Evolutionary conservation across 2,797 vertebrate genomes (phyloP), one percentile per base, ranked within the genome.

Genomic region (Lemur catta): DNA sequence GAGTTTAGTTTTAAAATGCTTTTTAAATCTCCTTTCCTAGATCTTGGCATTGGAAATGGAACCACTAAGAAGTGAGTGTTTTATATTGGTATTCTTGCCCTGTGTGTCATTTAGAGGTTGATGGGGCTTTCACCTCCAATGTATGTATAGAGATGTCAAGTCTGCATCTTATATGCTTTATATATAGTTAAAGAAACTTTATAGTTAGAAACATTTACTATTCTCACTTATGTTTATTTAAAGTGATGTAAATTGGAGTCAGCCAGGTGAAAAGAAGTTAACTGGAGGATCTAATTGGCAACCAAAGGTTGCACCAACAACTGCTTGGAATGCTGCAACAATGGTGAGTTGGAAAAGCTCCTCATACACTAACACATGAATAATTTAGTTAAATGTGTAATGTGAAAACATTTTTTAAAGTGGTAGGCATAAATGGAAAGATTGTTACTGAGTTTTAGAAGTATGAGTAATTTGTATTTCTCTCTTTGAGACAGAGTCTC

Each of bases 261-360:
- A 99, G 94, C 99, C 99, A 61, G 99, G 99, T 95, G 99, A 99
- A 98, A 99, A 99, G 98, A 99, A 99, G 97, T 98, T 99, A 96
- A 99, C 99, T 12, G 99, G 99, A 97, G 99, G 99, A 97, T 99
- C 98, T 97, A 99, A 99, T 98, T 99, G 99, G 99, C 99, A 99
- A 95, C 99, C 99, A 98, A 99, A 99, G 98, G 99, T 98, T 10
- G 99, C 99, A 74, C 99, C 99, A 9, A 99, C 99, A 84, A 99
- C 99, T 95, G 99, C 99, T 14, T 99, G 99, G 99, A 99, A 99
- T n/a, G 99, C 99, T 96, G 99, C 99, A 1, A 99, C 99, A 0
- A 98, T 99, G 99, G 99, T 99, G 98, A 99, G 99, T 97, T 79
- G 69, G n/a, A 71, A 75, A 71, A 97, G 26, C 67, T 95, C 63